A percentile compares a stretch with the other conserved stretches of the same genome.
phyloP scores from a whole-genome alignment of 2,797 vertebrate species.

The Caiman crocodilus region DNA sequence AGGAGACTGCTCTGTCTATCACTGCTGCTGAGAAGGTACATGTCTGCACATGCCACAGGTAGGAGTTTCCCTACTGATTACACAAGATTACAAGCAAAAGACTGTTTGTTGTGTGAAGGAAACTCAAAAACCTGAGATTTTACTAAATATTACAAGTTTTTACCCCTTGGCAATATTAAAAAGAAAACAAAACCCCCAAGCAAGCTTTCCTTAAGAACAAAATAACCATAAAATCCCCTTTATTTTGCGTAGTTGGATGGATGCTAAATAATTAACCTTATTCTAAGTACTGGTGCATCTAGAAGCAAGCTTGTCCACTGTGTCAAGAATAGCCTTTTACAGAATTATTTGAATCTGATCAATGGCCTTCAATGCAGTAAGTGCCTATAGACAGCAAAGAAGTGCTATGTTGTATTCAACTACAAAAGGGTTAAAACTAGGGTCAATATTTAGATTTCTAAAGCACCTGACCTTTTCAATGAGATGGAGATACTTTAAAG shows the following conservation, averaged over 20 bases:
- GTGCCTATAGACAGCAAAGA: not conserved
- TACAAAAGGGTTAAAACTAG: not conserved
- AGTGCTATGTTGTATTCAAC: not conserved
- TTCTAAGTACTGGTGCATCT: not conserved
- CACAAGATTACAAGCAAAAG: not conserved
- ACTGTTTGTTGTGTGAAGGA: not conserved
- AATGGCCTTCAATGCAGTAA: not conserved
- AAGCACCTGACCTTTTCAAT: not conserved
- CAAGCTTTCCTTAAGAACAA: not conserved
- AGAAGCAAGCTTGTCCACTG: not conserved
- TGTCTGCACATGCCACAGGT: slow-evolving; percentile 58
- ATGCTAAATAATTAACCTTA: not conserved
- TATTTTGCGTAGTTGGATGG: not conserved
- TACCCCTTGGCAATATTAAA: not conserved
- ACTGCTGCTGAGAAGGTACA: slow-evolving; percentile 35
- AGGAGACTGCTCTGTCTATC: not conserved
- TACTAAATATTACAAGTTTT: not conserved
- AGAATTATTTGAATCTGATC: not conserved
- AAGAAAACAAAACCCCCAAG: not conserved
- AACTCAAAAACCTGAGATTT: not conserved
- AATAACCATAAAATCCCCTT: fast-evolving
- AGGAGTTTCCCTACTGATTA: slow-evolving; percentile 54
- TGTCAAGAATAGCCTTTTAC: fast-evolving
- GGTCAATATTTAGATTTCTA: not conserved
- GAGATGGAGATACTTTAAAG: not conserved